Evolutionary conservation across 2,797 vertebrate genomes (phyloP).

Genomic region (Scolopax rusticola): DNA sequence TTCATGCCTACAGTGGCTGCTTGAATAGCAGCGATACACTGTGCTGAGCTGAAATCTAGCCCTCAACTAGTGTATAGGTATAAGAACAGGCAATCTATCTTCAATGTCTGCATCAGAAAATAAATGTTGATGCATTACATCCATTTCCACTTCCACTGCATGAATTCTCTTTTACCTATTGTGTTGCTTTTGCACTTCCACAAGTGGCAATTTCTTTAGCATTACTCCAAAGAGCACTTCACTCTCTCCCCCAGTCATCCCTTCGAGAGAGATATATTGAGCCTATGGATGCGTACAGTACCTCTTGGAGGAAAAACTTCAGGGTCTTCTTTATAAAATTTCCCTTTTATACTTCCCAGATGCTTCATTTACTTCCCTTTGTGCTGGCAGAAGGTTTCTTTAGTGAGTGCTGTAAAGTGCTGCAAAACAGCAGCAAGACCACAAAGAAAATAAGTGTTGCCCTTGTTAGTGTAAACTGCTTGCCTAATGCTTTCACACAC

Average conservation of each 20-base stretch:
- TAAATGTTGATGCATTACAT: constrained; percentile 47
- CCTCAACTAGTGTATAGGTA: background rate
- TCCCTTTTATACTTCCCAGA: background rate
- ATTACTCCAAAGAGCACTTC: background rate
- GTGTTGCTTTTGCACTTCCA: background rate
- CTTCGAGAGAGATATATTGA: background rate
- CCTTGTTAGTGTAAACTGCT: background rate
- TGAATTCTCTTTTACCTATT: background rate
- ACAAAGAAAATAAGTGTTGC: background rate
- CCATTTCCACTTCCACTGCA: background rate
- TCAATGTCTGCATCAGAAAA: constrained; percentile 61
- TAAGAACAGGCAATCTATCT: constrained; percentile 9
- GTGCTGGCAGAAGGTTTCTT: background rate
- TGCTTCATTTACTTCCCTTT: background rate
- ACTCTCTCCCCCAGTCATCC: background rate
- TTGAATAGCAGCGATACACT: constrained; percentile 46
- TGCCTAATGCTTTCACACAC: background rate
- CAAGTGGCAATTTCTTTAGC: background rate
- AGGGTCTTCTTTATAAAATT: background rate
- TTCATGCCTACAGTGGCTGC: background rate
- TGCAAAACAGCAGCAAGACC: background rate
- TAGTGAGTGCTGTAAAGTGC: background rate
- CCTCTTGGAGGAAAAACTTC: background rate
- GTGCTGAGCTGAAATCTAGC: constrained; percentile 55
- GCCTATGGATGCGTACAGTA: background rate